Evolutionary conservation across 2,888 invertebrate species (phyloP), one percentile per base, ranked within the genome.

Genomic region (Conistra vaccinii): DNA sequence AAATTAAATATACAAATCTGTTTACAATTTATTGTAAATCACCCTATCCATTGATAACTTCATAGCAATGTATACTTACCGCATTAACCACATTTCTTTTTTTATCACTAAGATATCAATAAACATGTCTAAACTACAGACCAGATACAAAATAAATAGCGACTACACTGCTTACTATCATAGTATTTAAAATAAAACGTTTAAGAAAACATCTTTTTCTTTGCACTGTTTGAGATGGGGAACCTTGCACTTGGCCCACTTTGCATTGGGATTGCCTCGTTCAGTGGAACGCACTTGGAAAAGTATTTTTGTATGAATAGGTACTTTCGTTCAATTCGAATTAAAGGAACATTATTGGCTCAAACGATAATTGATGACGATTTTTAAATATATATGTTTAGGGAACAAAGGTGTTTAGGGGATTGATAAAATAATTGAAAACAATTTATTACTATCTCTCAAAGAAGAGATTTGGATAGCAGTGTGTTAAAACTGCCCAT

Each of bases 231-330:
- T 45, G n/a, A 26, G 35, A 32, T 12, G 39, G 9, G 9, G 9
- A 32, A n/a, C 51, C 57, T 73, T 79, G 63, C 62, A 73, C 73
- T 84, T 75, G 75, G 60, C 80, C 73, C 67, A 83, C 48, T 62
- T 86, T 39, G 35, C 29, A 20, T 17, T 61, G 55, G 6, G 35
- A 68, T 69, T 57, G 42, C 68, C 17, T 32, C 55, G 63, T 60
- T 63, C 6, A 63, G 26, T 32, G 45, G 51, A 53, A 69, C 82
- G 58, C 42, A 76, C 68, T 65, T 69, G 35, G 1, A 58, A 58
- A 62, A 79, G 45, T 73, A 45, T 48, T 60, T 29, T 32, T 29
- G 14, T 17, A 9, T 6, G 4, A 39, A 39, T 51, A 32, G 32
- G 2, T 32, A 17, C 26, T 60, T 58, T 58, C 12, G 1, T 29